A percentile compares a stretch with the other conserved stretches of the same genome.
These are phyloP conservation scores for Metopolophium dirhodum DNA, from an alignment of 1,140 invertebrate species.

Conservation along the genomic window DNA sequence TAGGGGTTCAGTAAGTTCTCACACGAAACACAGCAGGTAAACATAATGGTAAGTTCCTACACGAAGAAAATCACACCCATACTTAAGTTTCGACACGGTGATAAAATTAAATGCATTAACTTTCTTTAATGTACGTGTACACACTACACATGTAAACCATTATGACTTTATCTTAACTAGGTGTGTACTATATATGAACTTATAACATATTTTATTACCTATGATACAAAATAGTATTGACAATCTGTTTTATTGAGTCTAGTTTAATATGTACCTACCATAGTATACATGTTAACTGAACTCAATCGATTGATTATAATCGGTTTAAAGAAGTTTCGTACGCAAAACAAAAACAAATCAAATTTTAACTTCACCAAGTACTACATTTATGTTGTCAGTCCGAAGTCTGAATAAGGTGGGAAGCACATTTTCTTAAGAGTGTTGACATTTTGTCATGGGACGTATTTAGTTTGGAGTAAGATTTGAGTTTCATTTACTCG, in stretches of 20 bases:
- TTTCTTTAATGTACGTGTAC: background rate
- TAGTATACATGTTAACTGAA: too few relatives aligned
- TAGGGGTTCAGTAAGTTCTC: background rate
- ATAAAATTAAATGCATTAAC: background rate
- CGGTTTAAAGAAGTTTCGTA: background rate
- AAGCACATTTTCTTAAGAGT: too few relatives aligned
- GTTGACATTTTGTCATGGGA: too few relatives aligned
- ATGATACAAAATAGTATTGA: background rate
- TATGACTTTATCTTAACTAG: background rate
- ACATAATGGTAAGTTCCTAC: background rate
- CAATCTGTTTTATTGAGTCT: background rate
- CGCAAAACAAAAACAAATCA: background rate
- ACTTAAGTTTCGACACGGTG: background rate
- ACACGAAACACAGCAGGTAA: background rate
- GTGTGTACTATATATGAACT: too few relatives aligned
- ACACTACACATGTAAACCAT: background rate
- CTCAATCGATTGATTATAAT: background rate
- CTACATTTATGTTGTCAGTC: background rate
- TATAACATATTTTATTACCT: too few relatives aligned
- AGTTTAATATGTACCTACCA: background rate
- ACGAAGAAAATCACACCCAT: background rate
- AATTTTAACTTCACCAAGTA: background rate
- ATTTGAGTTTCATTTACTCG: too few relatives aligned
- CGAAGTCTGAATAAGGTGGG: too few relatives aligned
- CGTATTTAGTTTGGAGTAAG: too few relatives aligned